Evolutionary conservation across 92 coral and sea anemone species (phyloP).

Genomic region (Metridium senile): DNA sequence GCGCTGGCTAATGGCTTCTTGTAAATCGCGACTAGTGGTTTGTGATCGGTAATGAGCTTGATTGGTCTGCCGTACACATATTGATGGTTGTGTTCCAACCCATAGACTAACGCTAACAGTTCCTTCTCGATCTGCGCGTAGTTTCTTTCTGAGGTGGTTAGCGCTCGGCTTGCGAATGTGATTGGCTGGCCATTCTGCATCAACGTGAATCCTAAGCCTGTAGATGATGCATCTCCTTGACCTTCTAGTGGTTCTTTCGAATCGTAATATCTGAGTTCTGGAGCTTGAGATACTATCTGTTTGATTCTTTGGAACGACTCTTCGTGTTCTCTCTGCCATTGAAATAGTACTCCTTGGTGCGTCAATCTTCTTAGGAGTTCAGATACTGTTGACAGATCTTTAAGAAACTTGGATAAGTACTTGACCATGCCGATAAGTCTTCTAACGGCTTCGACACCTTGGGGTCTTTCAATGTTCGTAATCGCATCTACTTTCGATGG

Average conservation of each 20-base stretch:
- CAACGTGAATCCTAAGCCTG: constrained; percentile 25
- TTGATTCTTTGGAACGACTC: constrained; percentile 39
- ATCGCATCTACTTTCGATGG: constrained; percentile 55
- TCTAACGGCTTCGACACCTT: constrained; percentile 45
- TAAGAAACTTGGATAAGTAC: constrained; percentile 49
- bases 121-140: too few species aligned
- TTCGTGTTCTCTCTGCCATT: constrained; percentile 39
- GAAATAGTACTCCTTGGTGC: constrained; percentile 39
- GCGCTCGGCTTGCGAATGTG: constrained; percentile 27
- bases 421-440: constrained; percentile 57
- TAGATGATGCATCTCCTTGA: constrained; percentile 34
- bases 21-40: too few species aligned
- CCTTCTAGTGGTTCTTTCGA: constrained; percentile 44
- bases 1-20: too few species aligned
- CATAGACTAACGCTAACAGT: too few species aligned
- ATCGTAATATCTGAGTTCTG: constrained; percentile 48
- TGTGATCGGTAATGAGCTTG: too few species aligned
- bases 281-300: constrained; percentile 47
- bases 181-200: constrained; percentile 37
- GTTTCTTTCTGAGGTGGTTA: constrained; percentile 7
- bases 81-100: too few species aligned
- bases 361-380: constrained; percentile 52
- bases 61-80: too few species aligned
- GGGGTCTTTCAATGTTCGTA: constrained; percentile 34
- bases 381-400: constrained; percentile 40